phyloP scores from a whole-genome alignment of 1,140 invertebrate species.

The Drosophila seguyi region DNA sequence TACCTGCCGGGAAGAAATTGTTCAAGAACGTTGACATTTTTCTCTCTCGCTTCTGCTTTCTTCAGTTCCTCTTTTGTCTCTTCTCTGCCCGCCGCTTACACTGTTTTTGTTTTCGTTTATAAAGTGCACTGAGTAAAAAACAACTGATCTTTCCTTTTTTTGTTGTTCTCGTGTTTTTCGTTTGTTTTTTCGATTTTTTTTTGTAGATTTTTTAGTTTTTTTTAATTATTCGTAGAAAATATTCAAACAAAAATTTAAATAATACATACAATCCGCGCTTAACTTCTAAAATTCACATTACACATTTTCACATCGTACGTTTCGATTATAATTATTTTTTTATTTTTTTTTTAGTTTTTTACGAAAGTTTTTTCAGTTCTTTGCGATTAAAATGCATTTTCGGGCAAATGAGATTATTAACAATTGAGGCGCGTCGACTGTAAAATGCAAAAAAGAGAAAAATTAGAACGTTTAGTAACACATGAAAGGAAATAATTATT shows the following conservation, averaged over 20 bases:
- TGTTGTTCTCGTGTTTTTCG: constrained; percentile 11
- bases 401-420: constrained; percentile 44
- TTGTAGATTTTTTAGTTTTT: constrained; percentile 13
- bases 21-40: constrained; percentile 85
- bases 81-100: constrained; percentile 22
- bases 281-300: constrained; percentile 73
- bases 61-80: constrained; percentile 23
- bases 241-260: constrained; percentile 73
- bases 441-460: constrained; percentile 20
- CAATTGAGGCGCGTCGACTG: constrained; percentile 56
- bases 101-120: constrained; percentile 36
- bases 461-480: constrained; percentile 38
- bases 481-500: background rate
- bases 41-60: constrained; percentile 53
- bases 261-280: constrained; percentile 75
- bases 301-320: constrained; percentile 68
- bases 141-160: constrained; percentile 13
- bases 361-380: constrained; percentile 38
- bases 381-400: constrained; percentile 61
- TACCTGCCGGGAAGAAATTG: constrained; percentile 85
- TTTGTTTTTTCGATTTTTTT: constrained; percentile 47
- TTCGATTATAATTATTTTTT: constrained; percentile 20
- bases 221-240: constrained; percentile 38
- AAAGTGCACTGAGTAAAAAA: constrained; percentile 21
- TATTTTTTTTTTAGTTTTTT: constrained; percentile 19